A percentile compares a stretch with the other conserved stretches of the same genome.
phyloP scores from a whole-genome alignment of 2,888 invertebrate species.

The Apantesis nais region DNA sequence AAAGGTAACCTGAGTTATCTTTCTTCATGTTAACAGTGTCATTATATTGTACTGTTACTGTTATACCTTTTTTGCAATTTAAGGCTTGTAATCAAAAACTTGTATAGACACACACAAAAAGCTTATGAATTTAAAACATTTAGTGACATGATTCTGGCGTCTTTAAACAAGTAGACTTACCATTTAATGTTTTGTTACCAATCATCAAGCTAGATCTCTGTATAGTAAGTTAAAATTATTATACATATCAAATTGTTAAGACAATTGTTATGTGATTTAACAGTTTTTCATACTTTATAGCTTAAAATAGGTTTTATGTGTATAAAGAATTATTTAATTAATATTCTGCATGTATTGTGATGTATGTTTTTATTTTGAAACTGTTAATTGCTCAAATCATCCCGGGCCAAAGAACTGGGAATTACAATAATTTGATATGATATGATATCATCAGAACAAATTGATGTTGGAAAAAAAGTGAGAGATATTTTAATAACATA shows the following conservation, averaged over 20 bases:
- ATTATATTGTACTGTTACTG: not conserved
- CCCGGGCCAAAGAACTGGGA: conserved; percentile 52
- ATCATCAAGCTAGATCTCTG: not conserved
- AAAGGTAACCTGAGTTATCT: not conserved
- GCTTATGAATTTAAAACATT: not conserved
- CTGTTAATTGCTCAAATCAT: conserved; percentile 49
- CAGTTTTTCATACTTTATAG: not conserved
- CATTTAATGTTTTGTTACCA: not conserved
- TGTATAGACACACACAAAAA: not conserved
- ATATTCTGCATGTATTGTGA: conserved; percentile 32
- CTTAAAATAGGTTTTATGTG: conserved; percentile 4
- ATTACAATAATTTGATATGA: conserved; percentile 50
- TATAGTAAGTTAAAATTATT: not conserved
- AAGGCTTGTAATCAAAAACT: not conserved
- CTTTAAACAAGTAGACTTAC: not conserved
- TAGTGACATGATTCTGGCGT: not conserved
- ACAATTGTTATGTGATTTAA: too few relatives aligned
- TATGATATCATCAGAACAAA: conserved; percentile 49
- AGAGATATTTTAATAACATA: conserved; percentile 48
- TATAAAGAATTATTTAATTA: conserved; percentile 20
- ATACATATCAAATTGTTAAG: not conserved
- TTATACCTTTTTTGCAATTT: not conserved
- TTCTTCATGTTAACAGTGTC: not conserved
- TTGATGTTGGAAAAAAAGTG: conserved; percentile 45
- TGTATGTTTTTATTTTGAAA: conserved; percentile 39